Percentiles rank a stretch among this genome's conserved stretches.
Evolutionary conservation across 2,797 vertebrate genomes (phyloP).

Genomic region (Bovichtus variegatus): DNA sequence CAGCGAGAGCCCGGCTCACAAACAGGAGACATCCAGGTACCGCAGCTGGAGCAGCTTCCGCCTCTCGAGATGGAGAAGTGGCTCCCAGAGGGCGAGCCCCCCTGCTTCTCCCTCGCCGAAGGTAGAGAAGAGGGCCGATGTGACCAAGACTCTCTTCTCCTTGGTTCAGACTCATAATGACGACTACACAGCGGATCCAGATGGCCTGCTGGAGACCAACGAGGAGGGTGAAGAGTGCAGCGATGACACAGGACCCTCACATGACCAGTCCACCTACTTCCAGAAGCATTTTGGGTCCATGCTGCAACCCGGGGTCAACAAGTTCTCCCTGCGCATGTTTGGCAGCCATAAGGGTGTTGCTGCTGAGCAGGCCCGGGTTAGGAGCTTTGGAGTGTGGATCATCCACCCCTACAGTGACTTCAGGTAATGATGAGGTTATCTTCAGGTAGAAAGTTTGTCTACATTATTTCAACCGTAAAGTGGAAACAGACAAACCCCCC

Average conservation of each 20-base stretch:
- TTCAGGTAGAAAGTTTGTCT: background rate
- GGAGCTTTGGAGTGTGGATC: constrained; percentile 94
- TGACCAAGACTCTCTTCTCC: constrained; percentile 76
- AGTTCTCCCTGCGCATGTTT: constrained; percentile 97
- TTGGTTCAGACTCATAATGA: constrained; percentile 81
- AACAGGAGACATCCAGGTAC: constrained; percentile 58
- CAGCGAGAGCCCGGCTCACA: constrained; percentile 60
- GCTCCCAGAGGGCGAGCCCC: constrained; percentile 69
- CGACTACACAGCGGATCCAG: constrained; percentile 76
- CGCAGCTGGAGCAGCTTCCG: constrained; percentile 77
- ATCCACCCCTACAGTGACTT: constrained; percentile 99
- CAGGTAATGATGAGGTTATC: constrained; percentile 84
- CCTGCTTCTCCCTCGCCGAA: constrained; percentile 73
- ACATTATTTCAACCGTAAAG: background rate
- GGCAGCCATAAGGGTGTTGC: constrained; percentile 96
- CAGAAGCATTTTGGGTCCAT: constrained; percentile 89
- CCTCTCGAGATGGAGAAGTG: constrained; percentile 78
- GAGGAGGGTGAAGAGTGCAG: constrained; percentile 54
- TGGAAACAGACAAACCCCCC: too few species aligned
- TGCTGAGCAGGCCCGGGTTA: constrained; percentile 93
- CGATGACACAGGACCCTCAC: constrained; percentile 44
- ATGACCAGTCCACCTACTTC: constrained; percentile 81
- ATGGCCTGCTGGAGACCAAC: constrained; percentile 61
- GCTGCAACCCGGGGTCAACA: constrained; percentile 96
- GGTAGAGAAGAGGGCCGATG: constrained; percentile 64